Evolutionary conservation across 2,888 invertebrate genomes (phyloP).

Genomic region (Carterocephalus palaemon): DNA sequence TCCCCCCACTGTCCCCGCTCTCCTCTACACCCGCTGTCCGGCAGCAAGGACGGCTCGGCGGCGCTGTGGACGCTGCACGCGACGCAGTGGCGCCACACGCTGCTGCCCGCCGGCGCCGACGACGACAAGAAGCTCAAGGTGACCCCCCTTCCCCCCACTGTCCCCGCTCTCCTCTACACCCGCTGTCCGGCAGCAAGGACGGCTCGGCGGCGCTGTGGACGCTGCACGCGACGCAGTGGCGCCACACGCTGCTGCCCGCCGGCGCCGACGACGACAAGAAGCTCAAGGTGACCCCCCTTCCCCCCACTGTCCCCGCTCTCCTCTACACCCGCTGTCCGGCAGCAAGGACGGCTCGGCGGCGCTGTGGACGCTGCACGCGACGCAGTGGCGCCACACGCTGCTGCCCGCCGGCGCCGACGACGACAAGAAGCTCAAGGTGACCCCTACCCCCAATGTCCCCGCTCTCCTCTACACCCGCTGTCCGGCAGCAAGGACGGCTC

Average conservation of each 20-base stretch:
- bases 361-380: conserved; percentile 94
- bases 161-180: conserved; percentile 78
- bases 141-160: too few relatives aligned
- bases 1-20: too few relatives aligned
- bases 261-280: conserved; percentile 41
- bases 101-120: conserved; percentile 72
- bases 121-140: conserved; percentile 55
- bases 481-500: conserved; percentile 98
- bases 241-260: conserved; percentile 82
- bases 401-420: conserved; percentile 68
- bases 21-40: conserved; percentile 91
- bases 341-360: conserved; percentile 97
- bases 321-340: conserved; percentile 92
- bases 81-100: conserved; percentile 91
- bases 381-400: conserved; percentile 90
- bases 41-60: conserved; percentile 96
- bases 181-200: conserved; percentile 97
- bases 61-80: conserved; percentile 95
- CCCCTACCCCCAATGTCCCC: too few relatives aligned
- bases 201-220: conserved; percentile 96
- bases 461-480: conserved; percentile 85
- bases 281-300: too few relatives aligned
- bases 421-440: conserved; percentile 54
- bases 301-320: neutral
- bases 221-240: conserved; percentile 94